Evolutionary conservation across 2,888 invertebrate genomes (phyloP).

Genomic region (Uropetala carovei): DNA sequence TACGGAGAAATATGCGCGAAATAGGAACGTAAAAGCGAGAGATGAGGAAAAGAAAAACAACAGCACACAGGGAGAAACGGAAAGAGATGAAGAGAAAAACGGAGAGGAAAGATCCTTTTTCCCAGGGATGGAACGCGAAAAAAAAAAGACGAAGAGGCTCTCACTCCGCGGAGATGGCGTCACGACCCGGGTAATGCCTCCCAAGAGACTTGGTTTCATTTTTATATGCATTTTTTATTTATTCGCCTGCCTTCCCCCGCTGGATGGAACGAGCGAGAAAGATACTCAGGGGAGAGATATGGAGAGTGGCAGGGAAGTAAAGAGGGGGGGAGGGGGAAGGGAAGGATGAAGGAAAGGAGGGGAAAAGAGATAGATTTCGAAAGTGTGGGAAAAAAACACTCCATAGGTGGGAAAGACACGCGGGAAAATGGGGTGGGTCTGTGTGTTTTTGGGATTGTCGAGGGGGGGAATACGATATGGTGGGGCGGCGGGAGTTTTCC

Average conservation of each 20-base stretch:
- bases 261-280: conserved; percentile 30
- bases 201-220: conserved; percentile 56
- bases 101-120: not conserved
- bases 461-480: conserved; percentile 9
- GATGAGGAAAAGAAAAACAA: conserved; percentile 24
- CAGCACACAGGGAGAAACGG: not conserved
- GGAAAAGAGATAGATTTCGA: conserved; percentile 51
- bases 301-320: conserved; percentile 19
- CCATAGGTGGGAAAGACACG: conserved; percentile 62
- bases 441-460: not conserved
- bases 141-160: conserved; percentile 36
- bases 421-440: conserved; percentile 8
- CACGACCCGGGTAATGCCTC: conserved; percentile 61
- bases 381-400: conserved; percentile 64
- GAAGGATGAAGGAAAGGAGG: not conserved
- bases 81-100: not conserved
- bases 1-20: conserved; percentile 27
- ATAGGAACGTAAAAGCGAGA: conserved; percentile 29
- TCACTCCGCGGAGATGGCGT: conserved; percentile 41
- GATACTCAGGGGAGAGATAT: conserved; percentile 38
- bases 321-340: not conserved
- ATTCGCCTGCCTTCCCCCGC: conserved; percentile 52
- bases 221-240: conserved; percentile 64
- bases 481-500: conserved; percentile 9
- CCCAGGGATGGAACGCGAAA: conserved; percentile 24